Base-by-base conservation (phyloP, 2,113 vertebrate species). In the Pterocles burchelli region DNA sequence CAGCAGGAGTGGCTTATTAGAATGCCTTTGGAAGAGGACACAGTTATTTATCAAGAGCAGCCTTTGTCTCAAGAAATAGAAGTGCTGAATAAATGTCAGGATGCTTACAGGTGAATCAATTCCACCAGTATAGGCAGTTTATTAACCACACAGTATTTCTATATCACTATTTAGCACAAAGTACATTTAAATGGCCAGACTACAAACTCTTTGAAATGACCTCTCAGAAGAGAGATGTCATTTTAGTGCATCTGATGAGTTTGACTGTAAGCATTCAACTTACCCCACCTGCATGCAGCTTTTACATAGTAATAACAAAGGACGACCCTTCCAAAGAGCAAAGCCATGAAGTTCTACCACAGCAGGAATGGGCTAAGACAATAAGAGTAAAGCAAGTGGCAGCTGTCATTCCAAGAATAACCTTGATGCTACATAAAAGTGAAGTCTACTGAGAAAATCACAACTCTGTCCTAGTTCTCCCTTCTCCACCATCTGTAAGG, bases 1-100 rank as follows among this genome's bases (percentile, higher is more conserved):
- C 72, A 89, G 45, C 72, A 89, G 62, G 59, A 85, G 89, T 49
- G 63, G 83, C 85, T 85, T 65, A 52, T 70, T 55, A 85, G 75
- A 57, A 81, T 34, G n/a, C 28, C n/a, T 82, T 55, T 80, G 85
- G 80, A 88, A 85, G 63, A 75, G 67, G 63, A 82, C 89, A 81
- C 3, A 34, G 81, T 66, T 96, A 77, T 74, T 95, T 70, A 87
- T 80, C 88, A 71, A 67, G 66, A 93, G 80, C 54, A 91, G 71
- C 58, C 70, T 81, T 66, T 85, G 58, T 46, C 87, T 85, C 74
- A 38, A 62, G 62, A 89, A 82, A 71, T 2, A 83, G 63, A 93
- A 96, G 41, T 18, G 43, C 34, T 83, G 45, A 10, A 59, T 78
- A 89, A 92, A 68, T 77, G 72, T 80, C 88, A 90, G 71, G 51